Evolutionary conservation across 2,113 vertebrate genomes (phyloP).

Genomic region (Hippocampus comes): DNA sequence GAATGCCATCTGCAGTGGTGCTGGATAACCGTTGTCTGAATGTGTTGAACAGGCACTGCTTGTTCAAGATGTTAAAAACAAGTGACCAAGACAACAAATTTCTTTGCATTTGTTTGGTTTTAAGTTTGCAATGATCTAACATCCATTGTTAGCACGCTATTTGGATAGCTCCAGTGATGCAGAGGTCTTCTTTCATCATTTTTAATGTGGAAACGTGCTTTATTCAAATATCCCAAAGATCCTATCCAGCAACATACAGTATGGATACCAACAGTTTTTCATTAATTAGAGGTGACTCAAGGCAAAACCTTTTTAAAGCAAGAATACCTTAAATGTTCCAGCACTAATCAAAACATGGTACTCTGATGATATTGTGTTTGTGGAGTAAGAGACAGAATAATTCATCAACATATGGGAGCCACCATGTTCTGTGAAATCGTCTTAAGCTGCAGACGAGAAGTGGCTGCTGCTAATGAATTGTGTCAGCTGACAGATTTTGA

Average conservation of each 20-base stretch:
- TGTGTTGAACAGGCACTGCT: constrained; percentile 44
- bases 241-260: constrained; percentile 3
- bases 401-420: no score
- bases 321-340: no score
- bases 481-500: no score
- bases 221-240: neutral
- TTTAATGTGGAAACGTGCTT: neutral
- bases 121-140: constrained; percentile 12
- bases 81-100: constrained; percentile 34
- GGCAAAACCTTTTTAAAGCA: no score
- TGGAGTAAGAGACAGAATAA: no score
- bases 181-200: neutral
- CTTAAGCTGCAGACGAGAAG: no score
- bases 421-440: no score
- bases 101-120: constrained; percentile 8
- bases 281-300: neutral
- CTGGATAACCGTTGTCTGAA: constrained; percentile 34
- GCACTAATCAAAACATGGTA: no score
- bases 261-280: neutral
- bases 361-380: no score
- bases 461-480: no score
- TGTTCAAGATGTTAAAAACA: constrained; percentile 47
- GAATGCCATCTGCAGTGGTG: constrained; percentile 43
- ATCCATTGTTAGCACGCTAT: neutral
- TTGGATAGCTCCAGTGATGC: neutral